Evolutionary conservation across 2,888 invertebrate species (phyloP).

Genomic region (Lymantria dispar): DNA sequence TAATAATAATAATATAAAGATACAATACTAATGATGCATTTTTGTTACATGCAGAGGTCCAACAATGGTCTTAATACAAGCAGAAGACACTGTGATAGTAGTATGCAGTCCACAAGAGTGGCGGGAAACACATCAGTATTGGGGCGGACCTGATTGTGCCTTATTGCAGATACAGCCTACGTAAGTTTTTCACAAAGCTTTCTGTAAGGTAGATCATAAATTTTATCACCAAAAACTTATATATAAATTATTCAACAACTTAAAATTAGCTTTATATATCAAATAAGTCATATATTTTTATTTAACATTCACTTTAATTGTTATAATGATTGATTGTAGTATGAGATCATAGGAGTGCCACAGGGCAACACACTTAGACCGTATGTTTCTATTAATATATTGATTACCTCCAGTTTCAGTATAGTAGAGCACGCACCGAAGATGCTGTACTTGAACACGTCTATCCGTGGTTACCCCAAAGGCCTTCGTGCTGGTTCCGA

Average conservation of each 20-base stretch:
- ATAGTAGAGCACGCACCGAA: constrained; percentile 83
- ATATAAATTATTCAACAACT: neutral
- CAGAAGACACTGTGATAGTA: constrained; percentile 86
- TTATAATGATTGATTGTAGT: neutral
- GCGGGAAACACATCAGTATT: constrained; percentile 92
- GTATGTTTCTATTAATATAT: neutral
- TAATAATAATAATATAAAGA: no score
- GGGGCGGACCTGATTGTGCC: constrained; percentile 91
- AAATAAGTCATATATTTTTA: neutral
- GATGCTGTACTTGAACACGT: constrained; percentile 92
- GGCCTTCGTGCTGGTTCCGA: constrained; percentile 92
- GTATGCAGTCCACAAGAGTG: constrained; percentile 91
- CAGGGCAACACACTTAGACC: neutral
- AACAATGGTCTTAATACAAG: constrained; percentile 83
- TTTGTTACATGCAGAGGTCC: constrained; percentile 74
- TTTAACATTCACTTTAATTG: neutral
- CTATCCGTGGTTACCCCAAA: constrained; percentile 91
- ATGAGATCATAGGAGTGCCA: neutral
- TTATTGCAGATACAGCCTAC: constrained; percentile 89
- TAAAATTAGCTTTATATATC: neutral
- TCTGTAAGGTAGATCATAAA: neutral
- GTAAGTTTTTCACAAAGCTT: constrained; percentile 58
- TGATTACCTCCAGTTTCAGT: constrained; percentile 42
- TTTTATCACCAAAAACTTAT: neutral
- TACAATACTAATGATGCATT: no score